These are phyloP conservation scores for Coccyzus lansbergi DNA, from an alignment of 2,797 vertebrate species.

Conservation along the genomic window DNA sequence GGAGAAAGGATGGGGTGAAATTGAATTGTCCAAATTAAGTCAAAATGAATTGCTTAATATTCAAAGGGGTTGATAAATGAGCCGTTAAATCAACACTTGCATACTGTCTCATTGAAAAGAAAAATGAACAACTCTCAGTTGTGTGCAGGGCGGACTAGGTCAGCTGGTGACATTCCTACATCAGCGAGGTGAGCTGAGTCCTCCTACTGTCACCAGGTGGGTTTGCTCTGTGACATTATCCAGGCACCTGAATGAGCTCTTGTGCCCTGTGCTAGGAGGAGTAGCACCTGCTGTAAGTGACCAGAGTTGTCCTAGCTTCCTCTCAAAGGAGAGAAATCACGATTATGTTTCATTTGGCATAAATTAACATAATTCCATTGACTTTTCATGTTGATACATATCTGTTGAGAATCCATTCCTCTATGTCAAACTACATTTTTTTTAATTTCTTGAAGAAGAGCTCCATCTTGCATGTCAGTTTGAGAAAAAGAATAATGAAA, in stretches of 20 bases:
- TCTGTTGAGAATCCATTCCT: background rate
- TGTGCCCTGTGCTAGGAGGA: background rate
- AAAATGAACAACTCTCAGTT: conserved; percentile 32
- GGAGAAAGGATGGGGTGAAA: conserved; percentile 34
- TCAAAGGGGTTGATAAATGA: conserved; percentile 56
- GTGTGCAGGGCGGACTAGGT: background rate
- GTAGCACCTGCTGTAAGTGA: background rate
- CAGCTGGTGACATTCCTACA: background rate
- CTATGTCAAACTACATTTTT: background rate
- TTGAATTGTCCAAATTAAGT: conserved; percentile 58
- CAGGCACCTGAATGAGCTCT: background rate
- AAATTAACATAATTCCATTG: background rate
- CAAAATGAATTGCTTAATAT: conserved; percentile 63
- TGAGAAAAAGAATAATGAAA: background rate
- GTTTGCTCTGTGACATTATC: background rate
- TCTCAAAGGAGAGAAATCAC: background rate
- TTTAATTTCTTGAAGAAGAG: background rate
- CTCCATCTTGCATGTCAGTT: background rate
- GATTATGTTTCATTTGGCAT: background rate
- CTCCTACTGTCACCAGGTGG: background rate
- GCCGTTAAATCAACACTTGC: conserved; percentile 61
- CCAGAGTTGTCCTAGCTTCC: background rate
- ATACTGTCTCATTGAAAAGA: conserved; percentile 38
- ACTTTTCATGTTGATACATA: background rate
- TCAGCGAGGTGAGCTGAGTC: background rate